Conservation (phyloP, 2,888 invertebrate species). For the Alentia gelatinosa region DNA sequence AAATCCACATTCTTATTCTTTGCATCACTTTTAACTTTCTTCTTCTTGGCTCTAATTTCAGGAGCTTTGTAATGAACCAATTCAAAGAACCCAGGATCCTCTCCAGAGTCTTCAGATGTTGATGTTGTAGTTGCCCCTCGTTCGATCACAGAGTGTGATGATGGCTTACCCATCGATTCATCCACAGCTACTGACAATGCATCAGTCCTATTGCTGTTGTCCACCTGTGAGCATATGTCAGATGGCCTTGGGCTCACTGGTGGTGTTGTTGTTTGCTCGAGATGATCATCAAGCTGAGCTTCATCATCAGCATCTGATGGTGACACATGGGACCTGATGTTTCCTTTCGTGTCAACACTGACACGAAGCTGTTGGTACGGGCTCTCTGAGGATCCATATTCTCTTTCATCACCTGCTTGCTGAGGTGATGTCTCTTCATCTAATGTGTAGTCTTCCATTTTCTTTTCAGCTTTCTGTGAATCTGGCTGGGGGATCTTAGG, state of each 20-base stretch:
- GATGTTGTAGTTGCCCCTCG: background rate
- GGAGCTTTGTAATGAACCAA: constrained; percentile 62
- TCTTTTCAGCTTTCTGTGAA: background rate
- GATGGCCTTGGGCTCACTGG: background rate
- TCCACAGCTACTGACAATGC: background rate
- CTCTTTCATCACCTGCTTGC: background rate
- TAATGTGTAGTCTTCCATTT: background rate
- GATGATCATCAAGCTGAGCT: background rate
- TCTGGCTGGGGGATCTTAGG: background rate
- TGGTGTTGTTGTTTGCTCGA: background rate
- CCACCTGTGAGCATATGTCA: background rate
- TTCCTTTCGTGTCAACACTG: background rate
- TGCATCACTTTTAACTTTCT: background rate
- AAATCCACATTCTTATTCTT: background rate
- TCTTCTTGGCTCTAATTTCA: constrained; percentile 27
- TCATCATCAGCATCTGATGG: constrained; percentile 5
- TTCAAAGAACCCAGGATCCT: constrained; percentile 56
- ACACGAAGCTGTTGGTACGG: background rate
- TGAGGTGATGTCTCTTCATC: background rate
- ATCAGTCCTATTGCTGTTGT: too few species aligned
- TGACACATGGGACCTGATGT: background rate
- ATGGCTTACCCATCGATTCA: background rate
- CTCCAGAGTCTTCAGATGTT: background rate
- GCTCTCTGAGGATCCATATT: background rate
- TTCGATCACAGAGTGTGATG: background rate